A percentile compares a stretch with the other conserved stretches of the same genome.
These are phyloP conservation scores for Cromileptes altivelis DNA, from an alignment of 2,113 vertebrate species.

Conservation along the genomic window DNA sequence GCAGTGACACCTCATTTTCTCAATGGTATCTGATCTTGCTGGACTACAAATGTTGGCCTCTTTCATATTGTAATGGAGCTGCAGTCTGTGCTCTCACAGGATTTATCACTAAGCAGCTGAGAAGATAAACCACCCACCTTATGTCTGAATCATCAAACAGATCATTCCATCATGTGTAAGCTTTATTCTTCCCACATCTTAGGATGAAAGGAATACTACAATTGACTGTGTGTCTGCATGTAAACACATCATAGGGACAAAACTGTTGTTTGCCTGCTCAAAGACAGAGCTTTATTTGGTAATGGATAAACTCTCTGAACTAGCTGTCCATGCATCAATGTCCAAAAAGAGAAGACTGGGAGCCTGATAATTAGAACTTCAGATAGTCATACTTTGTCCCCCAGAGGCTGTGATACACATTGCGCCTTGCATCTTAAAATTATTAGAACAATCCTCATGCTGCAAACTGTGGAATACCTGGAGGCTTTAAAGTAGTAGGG, in stretches of 20 bases:
- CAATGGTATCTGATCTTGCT: neutral
- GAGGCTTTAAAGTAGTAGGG: neutral
- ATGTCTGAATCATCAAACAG: slow-evolving; percentile 14
- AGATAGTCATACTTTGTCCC: neutral
- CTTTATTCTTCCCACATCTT: slow-evolving; percentile 1
- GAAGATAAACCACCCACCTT: slow-evolving; percentile 13
- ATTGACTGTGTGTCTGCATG: neutral
- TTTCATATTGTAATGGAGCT: neutral
- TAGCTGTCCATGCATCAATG: neutral
- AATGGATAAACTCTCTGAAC: neutral
- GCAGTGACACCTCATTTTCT: neutral
- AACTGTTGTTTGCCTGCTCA: neutral
- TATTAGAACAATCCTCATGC: neutral
- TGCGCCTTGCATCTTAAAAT: neutral
- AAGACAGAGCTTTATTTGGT: neutral
- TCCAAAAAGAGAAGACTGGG: neutral
- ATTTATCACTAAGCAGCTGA: neutral
- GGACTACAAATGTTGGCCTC: neutral
- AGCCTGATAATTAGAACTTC: neutral
- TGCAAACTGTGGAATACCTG: neutral
- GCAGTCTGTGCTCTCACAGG: neutral
- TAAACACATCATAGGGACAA: neutral
- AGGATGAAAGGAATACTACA: neutral
- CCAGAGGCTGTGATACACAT: neutral
- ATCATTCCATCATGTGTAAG: neutral